These are phyloP conservation scores for Megamerina dolium DNA, from an alignment of 2,888 invertebrate genomes.

Conservation along the genomic window DNA sequence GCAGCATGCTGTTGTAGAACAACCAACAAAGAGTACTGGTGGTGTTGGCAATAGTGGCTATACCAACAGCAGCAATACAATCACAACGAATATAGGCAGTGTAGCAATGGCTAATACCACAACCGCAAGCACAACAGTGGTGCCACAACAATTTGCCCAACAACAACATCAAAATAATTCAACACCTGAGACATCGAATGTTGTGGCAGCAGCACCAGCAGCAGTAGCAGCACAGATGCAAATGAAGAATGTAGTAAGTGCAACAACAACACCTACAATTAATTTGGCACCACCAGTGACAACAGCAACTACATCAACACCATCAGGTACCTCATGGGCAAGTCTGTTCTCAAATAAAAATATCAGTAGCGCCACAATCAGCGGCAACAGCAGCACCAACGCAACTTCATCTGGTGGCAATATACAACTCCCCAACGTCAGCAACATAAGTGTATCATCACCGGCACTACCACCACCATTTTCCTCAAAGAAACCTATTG, in stretches of 20 bases:
- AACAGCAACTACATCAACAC: constrained; percentile 29
- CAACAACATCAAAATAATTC: constrained; percentile 8
- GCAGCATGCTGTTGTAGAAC: too few relatives aligned
- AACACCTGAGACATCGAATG: constrained; percentile 8
- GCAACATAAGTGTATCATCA: constrained; percentile 7
- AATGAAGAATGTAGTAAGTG: constrained; percentile 2
- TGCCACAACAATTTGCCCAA: constrained; percentile 35
- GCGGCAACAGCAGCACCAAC: constrained; percentile 15
- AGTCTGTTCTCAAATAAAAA: constrained; percentile 55
- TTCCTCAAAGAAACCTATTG: constrained; percentile 54
- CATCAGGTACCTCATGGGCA: constrained; percentile 56
- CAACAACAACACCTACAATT: constrained; percentile 19
- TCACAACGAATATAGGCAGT: constrained; percentile 35
- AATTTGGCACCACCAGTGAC: constrained; percentile 45
- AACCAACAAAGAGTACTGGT: too few relatives aligned
- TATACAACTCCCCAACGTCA: neutral
- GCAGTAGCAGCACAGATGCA: neutral
- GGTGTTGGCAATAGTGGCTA: too few relatives aligned
- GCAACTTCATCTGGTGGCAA: neutral
- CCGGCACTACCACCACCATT: constrained; percentile 30
- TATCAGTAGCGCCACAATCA: constrained; percentile 6
- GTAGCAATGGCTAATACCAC: constrained; percentile 51
- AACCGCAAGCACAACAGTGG: constrained; percentile 50
- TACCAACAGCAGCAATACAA: constrained; percentile 17
- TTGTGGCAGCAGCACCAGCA: constrained; percentile 38